These are phyloP conservation scores for Caenorhabditis sinica DNA, from an alignment of 2,888 invertebrate species.

Conservation along the genomic window DNA sequence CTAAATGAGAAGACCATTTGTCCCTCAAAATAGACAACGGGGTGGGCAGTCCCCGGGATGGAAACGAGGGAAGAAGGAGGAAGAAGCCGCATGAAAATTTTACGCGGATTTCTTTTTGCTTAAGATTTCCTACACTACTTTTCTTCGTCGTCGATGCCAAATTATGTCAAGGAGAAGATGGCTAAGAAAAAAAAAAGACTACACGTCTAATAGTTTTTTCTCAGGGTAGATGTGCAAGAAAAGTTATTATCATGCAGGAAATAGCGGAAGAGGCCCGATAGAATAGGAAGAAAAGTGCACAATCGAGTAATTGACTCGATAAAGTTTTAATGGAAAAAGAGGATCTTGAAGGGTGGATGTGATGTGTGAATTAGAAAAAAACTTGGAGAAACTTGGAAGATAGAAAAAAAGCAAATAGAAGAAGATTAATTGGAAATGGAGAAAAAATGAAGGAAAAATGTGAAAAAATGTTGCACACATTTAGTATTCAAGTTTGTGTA, in stretches of 20 bases:
- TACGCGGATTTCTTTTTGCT: slow-evolving; percentile 55
- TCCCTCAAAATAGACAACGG: slow-evolving; percentile 48
- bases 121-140: slow-evolving; percentile 43
- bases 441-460: slow-evolving; percentile 1
- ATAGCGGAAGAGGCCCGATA: background rate
- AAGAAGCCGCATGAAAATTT: slow-evolving; percentile 64
- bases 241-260: slow-evolving; percentile 47
- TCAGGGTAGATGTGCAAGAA: slow-evolving; percentile 13
- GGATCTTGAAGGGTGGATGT: background rate
- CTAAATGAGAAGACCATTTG: slow-evolving; percentile 57
- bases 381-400: slow-evolving; percentile 1
- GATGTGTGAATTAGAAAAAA: background rate
- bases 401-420: slow-evolving; percentile 10
- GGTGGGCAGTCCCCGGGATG: slow-evolving; percentile 36
- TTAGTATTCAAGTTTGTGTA: background rate
- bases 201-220: slow-evolving; percentile 28
- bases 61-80: slow-evolving; percentile 13
- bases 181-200: background rate
- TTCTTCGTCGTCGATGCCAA: slow-evolving; percentile 16
- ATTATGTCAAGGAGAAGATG: slow-evolving; percentile 27
- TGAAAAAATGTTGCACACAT: slow-evolving; percentile 7
- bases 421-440: slow-evolving; percentile 7
- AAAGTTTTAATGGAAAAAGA: slow-evolving; percentile 19
- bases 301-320: slow-evolving; percentile 13
- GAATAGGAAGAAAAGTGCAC: slow-evolving; percentile 21